Percentiles rank a stretch among this genome's conserved stretches.
Conservation (phyloP, 2,113 vertebrate species). For the Setophaga coronata region DNA sequence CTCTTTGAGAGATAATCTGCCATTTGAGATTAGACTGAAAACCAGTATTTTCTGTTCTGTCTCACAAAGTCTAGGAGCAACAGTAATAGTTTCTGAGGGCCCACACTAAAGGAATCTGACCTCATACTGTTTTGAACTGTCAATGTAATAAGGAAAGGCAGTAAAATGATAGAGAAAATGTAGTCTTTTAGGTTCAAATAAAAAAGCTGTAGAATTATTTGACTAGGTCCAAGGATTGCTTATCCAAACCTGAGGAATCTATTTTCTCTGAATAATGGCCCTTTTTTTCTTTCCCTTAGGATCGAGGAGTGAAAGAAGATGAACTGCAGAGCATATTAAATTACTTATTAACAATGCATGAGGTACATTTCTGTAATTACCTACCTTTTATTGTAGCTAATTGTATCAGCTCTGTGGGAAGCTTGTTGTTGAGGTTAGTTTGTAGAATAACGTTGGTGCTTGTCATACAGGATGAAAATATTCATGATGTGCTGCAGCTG, state of each 20-base stretch:
- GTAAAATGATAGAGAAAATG: background rate
- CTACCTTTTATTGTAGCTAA: background rate
- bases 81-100: background rate
- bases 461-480: slow-evolving; percentile 91
- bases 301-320: slow-evolving; percentile 97
- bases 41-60: background rate
- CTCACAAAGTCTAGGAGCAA: background rate
- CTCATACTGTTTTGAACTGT: background rate
- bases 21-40: background rate
- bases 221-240: background rate
- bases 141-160: background rate
- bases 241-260: background rate
- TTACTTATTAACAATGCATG: slow-evolving; percentile 97
- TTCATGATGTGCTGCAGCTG: slow-evolving; percentile 95
- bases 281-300: slow-evolving; percentile 68
- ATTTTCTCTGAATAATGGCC: background rate
- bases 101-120: background rate
- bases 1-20: background rate
- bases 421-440: slow-evolving; percentile 20
- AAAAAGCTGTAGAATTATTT: background rate
- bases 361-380: slow-evolving; percentile 79
- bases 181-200: background rate
- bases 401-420: background rate
- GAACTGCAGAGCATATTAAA: slow-evolving; percentile 97
- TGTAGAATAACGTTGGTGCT: slow-evolving; percentile 45